Base-by-base conservation (phyloP, 2,888 invertebrate species). In the Lithophane leautieri region DNA sequence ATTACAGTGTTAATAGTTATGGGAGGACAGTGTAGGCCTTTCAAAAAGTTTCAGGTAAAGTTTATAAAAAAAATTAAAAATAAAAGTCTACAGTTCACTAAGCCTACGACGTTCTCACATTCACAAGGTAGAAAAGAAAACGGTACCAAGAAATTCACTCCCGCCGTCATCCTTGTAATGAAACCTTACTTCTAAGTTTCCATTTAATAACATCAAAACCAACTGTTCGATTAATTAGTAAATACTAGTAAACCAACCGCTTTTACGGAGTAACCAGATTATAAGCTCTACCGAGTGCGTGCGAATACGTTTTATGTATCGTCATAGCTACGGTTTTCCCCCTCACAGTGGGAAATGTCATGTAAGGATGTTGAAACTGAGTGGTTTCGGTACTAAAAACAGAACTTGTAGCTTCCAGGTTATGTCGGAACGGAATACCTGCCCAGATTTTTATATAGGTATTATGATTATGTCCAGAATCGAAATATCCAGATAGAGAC, bases 161-260 rank as follows among this genome's bases (percentile, higher is more conserved):
- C 12, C 47, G n/a, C 12, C 47, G n/a, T 14, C 52, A 25, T n/a
- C 42, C 28, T 50, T 60, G 28, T 50, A 14, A 14, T 4, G 16
- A 4, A 52, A 78, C 34, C 14, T 2, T 2, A 63, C 34, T 34
- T 73, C 42, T 28, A 52, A 25, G 63, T 78, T 80, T 78, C 52
- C 44, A 80, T 73, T 52, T 63, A 77, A 52, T 58, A 63, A 52
- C 63, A 25, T 63, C 63, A 44, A 77, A 50, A 72, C 42, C 72
- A 63, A 72, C 34, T 52, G 42, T 44, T 22, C 6, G 42, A n/a
- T n/a, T 60, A 22, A 65, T 25, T 34, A 52, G 73, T 77, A 52
- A 52, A 52, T n/a, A 50, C 52, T n/a, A n/a, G 52, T n/a, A 44
- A 34, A 63, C 42, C 6, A 22, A 56, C 73, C 34, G 42, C 34